Percentiles rank a stretch among this genome's conserved stretches.
These are phyloP conservation scores for Heliconius nattereri DNA, from an alignment of 1,140 invertebrate species.

Conservation along the genomic window DNA sequence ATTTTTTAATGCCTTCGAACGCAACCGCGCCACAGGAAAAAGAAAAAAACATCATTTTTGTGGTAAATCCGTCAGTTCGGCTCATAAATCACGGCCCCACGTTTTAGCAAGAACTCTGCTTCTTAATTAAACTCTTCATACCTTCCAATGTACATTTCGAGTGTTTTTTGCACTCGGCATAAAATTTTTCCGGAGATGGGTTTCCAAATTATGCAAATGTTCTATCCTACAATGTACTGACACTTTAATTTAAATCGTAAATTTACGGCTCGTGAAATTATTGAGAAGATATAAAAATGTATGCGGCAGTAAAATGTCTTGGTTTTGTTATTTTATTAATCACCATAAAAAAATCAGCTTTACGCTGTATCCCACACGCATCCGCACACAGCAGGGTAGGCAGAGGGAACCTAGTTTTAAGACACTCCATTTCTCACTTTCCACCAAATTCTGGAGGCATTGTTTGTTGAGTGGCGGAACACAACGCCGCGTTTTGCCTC, in stretches of 20 bases:
- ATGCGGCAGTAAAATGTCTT: too few relatives aligned
- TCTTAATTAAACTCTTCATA: slow-evolving; percentile 34
- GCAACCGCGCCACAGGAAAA: background rate
- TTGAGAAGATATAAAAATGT: background rate
- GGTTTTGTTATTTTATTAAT: too few relatives aligned
- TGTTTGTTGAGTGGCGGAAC: too few relatives aligned
- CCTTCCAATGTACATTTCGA: slow-evolving; percentile 29
- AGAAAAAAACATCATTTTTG: slow-evolving; percentile 24
- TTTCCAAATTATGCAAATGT: background rate
- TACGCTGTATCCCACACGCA: too few relatives aligned
- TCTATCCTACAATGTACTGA: background rate
- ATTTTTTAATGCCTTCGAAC: slow-evolving; percentile 27
- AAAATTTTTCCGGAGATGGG: background rate
- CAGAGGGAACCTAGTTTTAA: too few relatives aligned
- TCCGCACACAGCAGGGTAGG: too few relatives aligned
- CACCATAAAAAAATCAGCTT: too few relatives aligned
- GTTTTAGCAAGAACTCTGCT: slow-evolving; percentile 32
- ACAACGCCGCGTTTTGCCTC: too few relatives aligned
- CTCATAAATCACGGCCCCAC: slow-evolving; percentile 35
- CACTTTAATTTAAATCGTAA: background rate
- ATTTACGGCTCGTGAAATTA: background rate
- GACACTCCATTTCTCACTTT: too few relatives aligned
- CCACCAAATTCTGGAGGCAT: too few relatives aligned
- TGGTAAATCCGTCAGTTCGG: slow-evolving; percentile 27
- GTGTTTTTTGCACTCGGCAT: slow-evolving; percentile 10